Conservation (phyloP, 2,797 vertebrate genomes). For the Nothura maculosa region DNA sequence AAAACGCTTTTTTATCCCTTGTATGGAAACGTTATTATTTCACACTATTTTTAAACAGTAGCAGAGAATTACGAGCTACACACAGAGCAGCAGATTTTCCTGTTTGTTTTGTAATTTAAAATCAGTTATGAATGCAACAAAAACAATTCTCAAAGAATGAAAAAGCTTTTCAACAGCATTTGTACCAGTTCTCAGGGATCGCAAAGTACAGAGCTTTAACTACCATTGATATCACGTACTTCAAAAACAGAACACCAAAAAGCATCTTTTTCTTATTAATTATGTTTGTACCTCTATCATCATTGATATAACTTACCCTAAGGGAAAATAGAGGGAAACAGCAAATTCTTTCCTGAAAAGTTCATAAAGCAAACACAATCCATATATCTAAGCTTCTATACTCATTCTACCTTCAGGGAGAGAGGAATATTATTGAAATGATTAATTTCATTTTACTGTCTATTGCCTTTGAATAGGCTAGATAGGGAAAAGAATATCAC, state of each 20-base stretch:
- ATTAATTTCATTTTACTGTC: conserved; percentile 71
- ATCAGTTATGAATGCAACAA: neutral
- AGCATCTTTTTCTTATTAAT: neutral
- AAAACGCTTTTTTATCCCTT: neutral
- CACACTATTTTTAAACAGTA: neutral
- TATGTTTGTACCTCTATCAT: neutral
- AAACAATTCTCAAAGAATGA: neutral
- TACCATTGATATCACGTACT: neutral
- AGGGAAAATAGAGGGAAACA: neutral
- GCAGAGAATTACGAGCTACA: neutral
- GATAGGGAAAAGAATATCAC: conserved; percentile 44
- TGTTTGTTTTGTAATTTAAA: neutral
- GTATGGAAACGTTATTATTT: neutral
- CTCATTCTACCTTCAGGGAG: conserved; percentile 45
- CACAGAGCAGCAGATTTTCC: neutral
- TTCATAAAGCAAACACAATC: conserved; percentile 51
- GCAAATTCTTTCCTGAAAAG: conserved; percentile 25
- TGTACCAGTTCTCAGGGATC: neutral
- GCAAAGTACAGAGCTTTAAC: neutral
- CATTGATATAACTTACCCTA: neutral
- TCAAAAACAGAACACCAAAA: neutral
- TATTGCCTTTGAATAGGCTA: conserved; percentile 60
- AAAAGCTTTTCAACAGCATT: neutral
- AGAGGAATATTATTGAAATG: conserved; percentile 40
- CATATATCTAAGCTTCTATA: conserved; percentile 48